Evolutionary conservation across 2,113 vertebrate species (phyloP), one percentile per base, ranked within the genome.

Genomic region (Leptobrachium ailaonicum): DNA sequence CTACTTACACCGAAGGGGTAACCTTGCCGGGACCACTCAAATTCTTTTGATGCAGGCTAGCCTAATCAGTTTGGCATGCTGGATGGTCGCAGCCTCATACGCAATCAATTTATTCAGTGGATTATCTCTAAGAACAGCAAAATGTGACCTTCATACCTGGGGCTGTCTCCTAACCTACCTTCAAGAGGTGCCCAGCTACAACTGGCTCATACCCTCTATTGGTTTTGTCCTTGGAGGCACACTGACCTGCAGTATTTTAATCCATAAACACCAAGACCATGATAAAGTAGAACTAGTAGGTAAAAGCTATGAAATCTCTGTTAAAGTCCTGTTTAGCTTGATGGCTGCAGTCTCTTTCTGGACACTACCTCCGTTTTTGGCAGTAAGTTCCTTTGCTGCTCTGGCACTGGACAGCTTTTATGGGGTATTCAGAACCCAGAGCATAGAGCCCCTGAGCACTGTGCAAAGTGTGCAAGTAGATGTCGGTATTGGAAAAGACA

Each of bases 51-150:
- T 70, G 2, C 78, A 80, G 1, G 53, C 88, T 12, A 91, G 89
- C 77, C 73, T 94, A 8, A 88, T 90, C 79, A 90, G 88, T 79
- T 87, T 94, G 82, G 82, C 89, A 0, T 83, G 90, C 56, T 94
- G 94, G 94, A 58, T 85, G 3, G 6, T 84, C 11, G 89, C 88
- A 1, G 89, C 87, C 53, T 73, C 42, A 54, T 89, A 10, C 80
- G 76, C 3, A 80, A 87, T 47, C 78, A 80, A 44, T 80, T 82
- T 71, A 73, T 70, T 41, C 88, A 82, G 84, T 58, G 41, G 20
- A 6, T 41, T 60, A 44, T 58, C 66, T 66, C 71, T 88, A 88
- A 79, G 84, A 1, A 11, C 10, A 41, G 13, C 20, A 68, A 43
- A n/a, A 42, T 75, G 79, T 32, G 40, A 42, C 20, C 5, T 11